Conservation (phyloP, 2,888 invertebrate genomes). For the Quadroppia sp. region DNA sequence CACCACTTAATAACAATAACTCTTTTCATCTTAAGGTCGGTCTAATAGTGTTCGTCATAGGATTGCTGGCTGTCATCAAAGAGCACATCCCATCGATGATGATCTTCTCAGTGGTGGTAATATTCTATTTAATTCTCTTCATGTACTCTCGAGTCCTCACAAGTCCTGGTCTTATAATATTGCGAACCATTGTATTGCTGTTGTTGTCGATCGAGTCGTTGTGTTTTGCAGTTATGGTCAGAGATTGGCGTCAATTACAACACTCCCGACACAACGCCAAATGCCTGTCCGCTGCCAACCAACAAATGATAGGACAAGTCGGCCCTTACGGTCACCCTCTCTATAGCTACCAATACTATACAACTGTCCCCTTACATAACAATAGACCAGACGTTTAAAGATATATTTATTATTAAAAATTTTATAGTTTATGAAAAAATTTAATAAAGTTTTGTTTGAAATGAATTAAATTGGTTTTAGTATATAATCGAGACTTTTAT, state of each 20-base stretch:
- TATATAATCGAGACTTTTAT: no score
- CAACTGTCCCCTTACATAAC: background rate
- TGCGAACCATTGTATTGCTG: conserved; percentile 32
- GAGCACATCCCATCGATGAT: conserved; percentile 37
- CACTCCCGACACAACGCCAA: conserved; percentile 15
- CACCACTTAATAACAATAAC: background rate
- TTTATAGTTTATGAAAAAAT: no score
- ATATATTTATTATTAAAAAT: background rate
- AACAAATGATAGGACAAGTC: background rate
- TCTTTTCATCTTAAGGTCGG: conserved; percentile 28
- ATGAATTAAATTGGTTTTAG: no score
- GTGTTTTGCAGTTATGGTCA: conserved; percentile 33
- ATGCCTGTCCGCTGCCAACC: conserved; percentile 12
- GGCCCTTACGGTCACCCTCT: background rate
- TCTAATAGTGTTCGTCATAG: conserved; percentile 36
- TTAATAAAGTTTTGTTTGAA: no score
- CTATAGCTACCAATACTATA: conserved; percentile 22
- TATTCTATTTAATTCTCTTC: conserved; percentile 37
- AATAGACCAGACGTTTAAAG: background rate
- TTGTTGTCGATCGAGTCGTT: conserved; percentile 24
- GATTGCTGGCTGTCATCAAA: conserved; percentile 37
- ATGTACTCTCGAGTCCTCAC: conserved; percentile 40
- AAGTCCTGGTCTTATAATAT: conserved; percentile 31
- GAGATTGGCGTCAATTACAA: conserved; percentile 40
- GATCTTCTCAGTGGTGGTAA: conserved; percentile 34